These are phyloP conservation scores for Beris morrisii DNA, from an alignment of 2,888 invertebrate genomes.

Conservation along the genomic window DNA sequence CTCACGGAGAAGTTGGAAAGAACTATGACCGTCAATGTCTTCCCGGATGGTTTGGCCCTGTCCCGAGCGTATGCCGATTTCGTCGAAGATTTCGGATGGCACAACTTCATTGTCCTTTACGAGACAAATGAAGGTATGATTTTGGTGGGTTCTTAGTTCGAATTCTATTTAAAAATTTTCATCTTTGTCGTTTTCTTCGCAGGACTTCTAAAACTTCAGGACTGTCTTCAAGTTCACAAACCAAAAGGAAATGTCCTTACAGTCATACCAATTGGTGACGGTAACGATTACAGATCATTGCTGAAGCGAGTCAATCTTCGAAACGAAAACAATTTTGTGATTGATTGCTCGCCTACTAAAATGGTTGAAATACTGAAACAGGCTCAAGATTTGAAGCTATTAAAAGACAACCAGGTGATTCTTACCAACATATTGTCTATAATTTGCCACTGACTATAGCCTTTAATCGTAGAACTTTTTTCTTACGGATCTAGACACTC, in stretches of 20 bases:
- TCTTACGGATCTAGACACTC: constrained; percentile 62
- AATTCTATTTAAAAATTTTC: constrained; percentile 45
- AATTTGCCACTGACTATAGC: no score
- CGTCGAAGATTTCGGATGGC: constrained; percentile 76
- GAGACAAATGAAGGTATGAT: constrained; percentile 74
- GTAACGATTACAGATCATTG: constrained; percentile 63
- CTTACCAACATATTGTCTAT: no score
- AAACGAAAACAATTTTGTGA: constrained; percentile 70
- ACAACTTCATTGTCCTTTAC: constrained; percentile 77
- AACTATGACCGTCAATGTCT: constrained; percentile 68
- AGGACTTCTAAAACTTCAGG: constrained; percentile 23
- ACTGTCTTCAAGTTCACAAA: constrained; percentile 58
- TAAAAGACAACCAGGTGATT: constrained; percentile 47
- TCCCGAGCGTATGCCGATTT: constrained; percentile 72
- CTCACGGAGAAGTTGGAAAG: constrained; percentile 55
- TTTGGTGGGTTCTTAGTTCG: no score
- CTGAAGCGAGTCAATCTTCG: constrained; percentile 75
- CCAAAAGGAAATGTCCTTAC: constrained; percentile 68
- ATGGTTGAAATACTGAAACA: constrained; percentile 68
- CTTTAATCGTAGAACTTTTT: constrained; percentile 51
- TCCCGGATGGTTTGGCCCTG: constrained; percentile 67
- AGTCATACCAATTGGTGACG: constrained; percentile 65
- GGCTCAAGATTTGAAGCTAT: constrained; percentile 59
- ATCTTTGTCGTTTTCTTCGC: background rate
- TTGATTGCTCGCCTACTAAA: constrained; percentile 75